phyloP scores from a whole-genome alignment of 2,113 vertebrate genomes.

The Hippopotamus amphibius region DNA sequence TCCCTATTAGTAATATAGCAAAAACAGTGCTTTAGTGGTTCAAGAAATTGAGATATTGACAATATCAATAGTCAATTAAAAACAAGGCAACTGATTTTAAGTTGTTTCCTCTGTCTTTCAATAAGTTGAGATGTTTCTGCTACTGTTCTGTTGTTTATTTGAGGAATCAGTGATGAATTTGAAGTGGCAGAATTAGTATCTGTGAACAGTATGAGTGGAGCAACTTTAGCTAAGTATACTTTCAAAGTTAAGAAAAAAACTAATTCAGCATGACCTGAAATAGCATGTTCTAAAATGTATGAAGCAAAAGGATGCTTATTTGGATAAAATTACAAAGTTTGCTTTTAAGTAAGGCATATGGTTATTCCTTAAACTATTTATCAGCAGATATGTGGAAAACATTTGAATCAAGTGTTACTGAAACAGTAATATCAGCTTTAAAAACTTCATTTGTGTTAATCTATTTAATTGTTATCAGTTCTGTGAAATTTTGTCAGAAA shows the following conservation, averaged over 20 bases:
- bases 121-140: neutral
- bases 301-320: neutral
- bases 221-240: neutral
- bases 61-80: neutral
- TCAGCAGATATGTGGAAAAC: neutral
- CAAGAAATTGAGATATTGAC: neutral
- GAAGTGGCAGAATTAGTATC: neutral
- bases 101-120: neutral
- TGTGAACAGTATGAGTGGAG: neutral
- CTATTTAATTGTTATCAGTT: neutral
- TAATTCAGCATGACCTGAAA: neutral
- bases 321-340: conserved; percentile 1
- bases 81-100: neutral
- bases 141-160: neutral
- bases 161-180: neutral
- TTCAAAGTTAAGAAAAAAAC: neutral
- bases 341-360: neutral
- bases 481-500: neutral
- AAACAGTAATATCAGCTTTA: neutral
- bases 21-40: neutral
- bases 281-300: neutral
- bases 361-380: neutral
- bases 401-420: neutral
- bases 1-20: neutral
- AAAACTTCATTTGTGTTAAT: neutral